A percentile compares a stretch with the other conserved stretches of the same genome.
These are phyloP conservation scores for Lateolabrax maculatus DNA, from an alignment of 2,797 vertebrate species.

Conservation along the genomic window DNA sequence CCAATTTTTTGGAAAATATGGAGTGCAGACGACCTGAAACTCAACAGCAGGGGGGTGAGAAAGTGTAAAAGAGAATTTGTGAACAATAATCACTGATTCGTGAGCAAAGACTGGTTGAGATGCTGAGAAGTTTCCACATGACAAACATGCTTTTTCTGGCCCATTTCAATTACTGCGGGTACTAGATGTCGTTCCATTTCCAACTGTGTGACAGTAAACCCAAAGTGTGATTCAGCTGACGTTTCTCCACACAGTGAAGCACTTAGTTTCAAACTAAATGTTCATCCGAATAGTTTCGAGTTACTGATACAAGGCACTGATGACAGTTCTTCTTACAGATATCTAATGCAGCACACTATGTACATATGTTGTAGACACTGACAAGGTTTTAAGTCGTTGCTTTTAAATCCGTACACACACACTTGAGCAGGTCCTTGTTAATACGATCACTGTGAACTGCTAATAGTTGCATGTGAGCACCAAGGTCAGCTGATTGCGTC, in stretches of 20 bases:
- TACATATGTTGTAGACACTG: not conserved
- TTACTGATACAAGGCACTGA: not conserved
- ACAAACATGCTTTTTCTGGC: constrained; percentile 5
- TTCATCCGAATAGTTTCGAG: not conserved
- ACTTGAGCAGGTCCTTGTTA: not conserved
- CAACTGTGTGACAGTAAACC: not conserved
- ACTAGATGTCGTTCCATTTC: constrained; percentile 2
- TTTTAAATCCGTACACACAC: not conserved
- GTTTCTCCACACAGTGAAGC: not conserved
- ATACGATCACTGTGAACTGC: not conserved
- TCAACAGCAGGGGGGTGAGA: not conserved
- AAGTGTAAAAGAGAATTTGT: not conserved
- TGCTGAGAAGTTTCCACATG: constrained; percentile 15
- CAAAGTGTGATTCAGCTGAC: not conserved
- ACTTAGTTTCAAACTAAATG: not conserved
- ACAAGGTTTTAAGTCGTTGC: not conserved
- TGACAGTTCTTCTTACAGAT: not conserved
- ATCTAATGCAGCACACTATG: not conserved
- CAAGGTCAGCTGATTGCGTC: not conserved
- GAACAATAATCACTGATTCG: constrained; percentile 13
- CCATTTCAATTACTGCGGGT: not conserved
- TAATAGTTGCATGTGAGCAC: not conserved
- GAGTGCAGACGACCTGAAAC: not conserved
- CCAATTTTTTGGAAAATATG: not conserved
- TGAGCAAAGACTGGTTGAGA: not conserved